Evolutionary conservation across 2,888 invertebrate species (phyloP).

Genomic region (Eremobia ochroleuca): DNA sequence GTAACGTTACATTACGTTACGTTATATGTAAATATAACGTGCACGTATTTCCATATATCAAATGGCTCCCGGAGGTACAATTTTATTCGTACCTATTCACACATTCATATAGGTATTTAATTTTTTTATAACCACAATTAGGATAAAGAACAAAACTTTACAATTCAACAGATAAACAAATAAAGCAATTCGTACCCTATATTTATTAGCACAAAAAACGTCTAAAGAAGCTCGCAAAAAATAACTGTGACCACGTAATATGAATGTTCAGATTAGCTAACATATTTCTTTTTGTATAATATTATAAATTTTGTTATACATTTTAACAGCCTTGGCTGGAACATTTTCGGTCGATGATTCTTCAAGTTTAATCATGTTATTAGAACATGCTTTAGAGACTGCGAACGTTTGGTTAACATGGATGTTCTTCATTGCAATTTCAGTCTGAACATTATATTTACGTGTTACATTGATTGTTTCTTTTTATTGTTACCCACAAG

Average conservation of each 20-base stretch:
- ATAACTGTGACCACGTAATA: not conserved
- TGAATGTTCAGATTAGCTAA: not conserved
- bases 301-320: constrained; percentile 8
- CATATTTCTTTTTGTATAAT: not conserved
- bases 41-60: not conserved
- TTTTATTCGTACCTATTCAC: not conserved
- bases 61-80: not conserved
- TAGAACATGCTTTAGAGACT: constrained; percentile 8
- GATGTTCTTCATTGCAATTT: constrained; percentile 7
- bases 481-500: not conserved
- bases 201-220: constrained; percentile 20
- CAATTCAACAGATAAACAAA: constrained; percentile 23
- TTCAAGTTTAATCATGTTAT: constrained; percentile 24
- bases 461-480: not conserved
- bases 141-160: not conserved
- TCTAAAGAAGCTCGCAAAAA: constrained; percentile 20
- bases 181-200: not conserved
- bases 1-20: too few species aligned
- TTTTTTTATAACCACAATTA: constrained; percentile 1
- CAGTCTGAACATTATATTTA: rapidly evolving
- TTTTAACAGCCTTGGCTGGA: constrained; percentile 4
- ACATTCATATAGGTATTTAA: too few species aligned
- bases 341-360: constrained; percentile 42
- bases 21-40: too few species aligned
- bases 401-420: constrained; percentile 20